Conservation (phyloP, 2,888 invertebrate genomes). For the Myopa testacea region DNA sequence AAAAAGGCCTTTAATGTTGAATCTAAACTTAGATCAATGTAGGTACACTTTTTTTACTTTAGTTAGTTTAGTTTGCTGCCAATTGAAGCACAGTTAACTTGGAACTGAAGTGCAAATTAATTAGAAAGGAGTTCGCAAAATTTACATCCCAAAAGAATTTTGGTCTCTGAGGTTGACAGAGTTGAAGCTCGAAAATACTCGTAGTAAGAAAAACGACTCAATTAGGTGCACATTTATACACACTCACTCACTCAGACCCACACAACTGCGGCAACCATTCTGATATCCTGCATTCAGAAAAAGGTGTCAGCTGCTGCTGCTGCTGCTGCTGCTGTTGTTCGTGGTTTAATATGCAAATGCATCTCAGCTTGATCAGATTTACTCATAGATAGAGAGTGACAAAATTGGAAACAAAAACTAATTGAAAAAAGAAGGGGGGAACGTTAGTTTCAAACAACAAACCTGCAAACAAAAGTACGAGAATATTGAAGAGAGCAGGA, state of each 20-base stretch:
- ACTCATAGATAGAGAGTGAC: background rate
- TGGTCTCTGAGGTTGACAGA: background rate
- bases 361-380: constrained; percentile 2
- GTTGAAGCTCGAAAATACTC: background rate
- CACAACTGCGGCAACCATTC: background rate
- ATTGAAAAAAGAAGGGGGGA: constrained; percentile 1
- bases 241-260: background rate
- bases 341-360: constrained; percentile 31
- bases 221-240: background rate
- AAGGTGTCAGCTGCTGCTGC: background rate
- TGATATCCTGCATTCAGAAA: constrained; percentile 12
- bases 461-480: background rate
- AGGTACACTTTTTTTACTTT: background rate
- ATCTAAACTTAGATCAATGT: background rate
- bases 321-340: constrained; percentile 8
- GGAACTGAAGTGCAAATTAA: constrained; percentile 21
- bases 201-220: background rate
- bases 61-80: background rate
- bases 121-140: background rate
- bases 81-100: background rate
- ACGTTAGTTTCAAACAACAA: constrained; percentile 8
- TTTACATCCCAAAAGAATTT: constrained; percentile 12
- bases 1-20: background rate
- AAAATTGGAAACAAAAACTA: constrained; percentile 25
- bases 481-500: background rate